phyloP scores from a whole-genome alignment of 2,797 vertebrate species.

The Mastacembelus armatus region DNA sequence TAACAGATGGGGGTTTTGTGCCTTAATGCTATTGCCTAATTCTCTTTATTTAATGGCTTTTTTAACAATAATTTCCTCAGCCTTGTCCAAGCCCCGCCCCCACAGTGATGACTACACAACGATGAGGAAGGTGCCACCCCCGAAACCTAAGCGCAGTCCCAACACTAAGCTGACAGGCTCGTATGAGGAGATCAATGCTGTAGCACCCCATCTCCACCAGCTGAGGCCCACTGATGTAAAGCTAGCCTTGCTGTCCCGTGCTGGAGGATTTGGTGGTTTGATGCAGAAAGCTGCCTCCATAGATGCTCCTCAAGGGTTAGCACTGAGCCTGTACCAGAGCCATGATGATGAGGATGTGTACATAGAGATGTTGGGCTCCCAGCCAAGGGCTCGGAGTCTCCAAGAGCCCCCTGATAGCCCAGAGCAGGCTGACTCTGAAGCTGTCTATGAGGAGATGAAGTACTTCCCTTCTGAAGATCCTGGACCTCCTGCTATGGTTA shows the following conservation, averaged over 20 bases:
- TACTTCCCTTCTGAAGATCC: slow-evolving; percentile 88
- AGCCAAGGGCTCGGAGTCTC: slow-evolving; percentile 76
- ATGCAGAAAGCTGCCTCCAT: slow-evolving; percentile 83
- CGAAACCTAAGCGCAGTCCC: slow-evolving; percentile 96
- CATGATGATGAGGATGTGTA: slow-evolving; percentile 92
- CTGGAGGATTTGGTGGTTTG: slow-evolving; percentile 75
- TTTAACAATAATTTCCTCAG: slow-evolving; percentile 72
- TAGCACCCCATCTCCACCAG: slow-evolving; percentile 75
- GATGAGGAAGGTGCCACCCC: slow-evolving; percentile 96
- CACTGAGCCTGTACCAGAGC: slow-evolving; percentile 80
- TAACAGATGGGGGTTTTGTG: slow-evolving; percentile 41
- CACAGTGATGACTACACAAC: slow-evolving; percentile 98
- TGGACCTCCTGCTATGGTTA: slow-evolving; percentile 46
- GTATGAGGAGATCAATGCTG: slow-evolving; percentile 91
- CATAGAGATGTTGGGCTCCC: slow-evolving; percentile 94
- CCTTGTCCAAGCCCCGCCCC: slow-evolving; percentile 90
- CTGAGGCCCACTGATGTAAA: slow-evolving; percentile 87
- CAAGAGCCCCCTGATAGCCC: slow-evolving; percentile 84
- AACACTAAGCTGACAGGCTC: slow-evolving; percentile 95
- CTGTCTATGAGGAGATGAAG: slow-evolving; percentile 99
- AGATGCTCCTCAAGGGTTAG: slow-evolving; percentile 80
- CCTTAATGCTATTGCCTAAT: slow-evolving; percentile 19
- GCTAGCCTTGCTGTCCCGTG: slow-evolving; percentile 80
- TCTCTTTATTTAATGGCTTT: slow-evolving; percentile 26
- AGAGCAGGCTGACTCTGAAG: slow-evolving; percentile 87